Evolutionary conservation across 1,140 invertebrate species (phyloP), one percentile per base, ranked within the genome.

Genomic region (Brachionus paranguensis): DNA sequence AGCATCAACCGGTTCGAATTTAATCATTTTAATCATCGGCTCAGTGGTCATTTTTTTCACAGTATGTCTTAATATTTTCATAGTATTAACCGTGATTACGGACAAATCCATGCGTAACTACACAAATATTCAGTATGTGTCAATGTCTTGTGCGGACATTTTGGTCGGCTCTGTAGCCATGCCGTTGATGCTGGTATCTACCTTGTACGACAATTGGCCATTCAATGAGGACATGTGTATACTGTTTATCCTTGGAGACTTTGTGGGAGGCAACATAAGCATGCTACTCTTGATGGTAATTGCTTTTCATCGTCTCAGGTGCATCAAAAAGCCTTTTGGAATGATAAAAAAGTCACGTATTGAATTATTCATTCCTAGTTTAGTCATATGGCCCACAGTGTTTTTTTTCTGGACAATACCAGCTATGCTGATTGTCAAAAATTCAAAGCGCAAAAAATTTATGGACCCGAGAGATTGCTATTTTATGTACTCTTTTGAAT

Each of bases 191-290:
- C 17, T 76, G 24, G 27, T 53, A 4, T 50, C 41, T 24, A 76
- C 72, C 11, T 50, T 76, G 20, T 76, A 76, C 72, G 43, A 50
- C 50, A 27, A 76, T 50, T 76, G 72, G 72, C 43, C 72, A 29
- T 50, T 76, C n/a, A 50, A 41, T 76, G 72, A 76, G 17, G n/a
- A 76, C n/a, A 76, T 76, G 72, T 76, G 72, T 50, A 37, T 76
- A 50, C 24, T 76, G 4, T 76, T 76, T 50, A 76, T 76, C 10
- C 10, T 76, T 14, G 72, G 72, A 29, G 72, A 76, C n/a, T 76
- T 76, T 76, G 72, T 76, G 20, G 72, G 72, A 4, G 72, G 72
- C n/a, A 76, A 76, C 20, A 76, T 76, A 76, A 76, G 72, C 45
- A 76, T 76, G 72, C 10, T 76, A 4, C 43, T 29, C 27, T 50